Percentiles rank a stretch among this genome's conserved stretches.
phyloP scores from a whole-genome alignment of 1,140 invertebrate genomes.

The Drosophila truncata region DNA sequence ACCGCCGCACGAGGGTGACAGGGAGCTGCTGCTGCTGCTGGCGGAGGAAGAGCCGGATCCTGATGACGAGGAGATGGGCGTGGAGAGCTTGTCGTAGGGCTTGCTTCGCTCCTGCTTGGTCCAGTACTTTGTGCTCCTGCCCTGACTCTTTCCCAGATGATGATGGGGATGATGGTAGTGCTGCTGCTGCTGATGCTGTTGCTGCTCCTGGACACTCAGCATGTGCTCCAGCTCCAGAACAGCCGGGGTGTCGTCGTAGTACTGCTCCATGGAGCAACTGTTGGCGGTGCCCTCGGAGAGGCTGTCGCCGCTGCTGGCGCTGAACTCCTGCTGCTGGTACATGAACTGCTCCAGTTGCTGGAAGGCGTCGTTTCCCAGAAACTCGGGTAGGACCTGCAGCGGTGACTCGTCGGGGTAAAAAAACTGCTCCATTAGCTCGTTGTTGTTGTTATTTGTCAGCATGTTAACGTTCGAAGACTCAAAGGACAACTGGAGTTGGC shows the following conservation, averaged over 20 bases:
- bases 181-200: constrained; percentile 42
- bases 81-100: constrained; percentile 52
- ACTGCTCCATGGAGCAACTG: constrained; percentile 54
- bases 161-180: background rate
- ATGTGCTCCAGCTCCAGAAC: constrained; percentile 67
- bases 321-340: constrained; percentile 54
- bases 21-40: background rate
- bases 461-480: constrained; percentile 48
- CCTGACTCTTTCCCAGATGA: constrained; percentile 33
- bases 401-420: constrained; percentile 45
- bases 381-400: constrained; percentile 13
- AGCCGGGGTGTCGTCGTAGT: constrained; percentile 49
- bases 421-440: constrained; percentile 69
- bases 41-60: background rate
- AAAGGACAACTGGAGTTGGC: constrained; percentile 69
- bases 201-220: constrained; percentile 51
- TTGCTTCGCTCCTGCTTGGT: constrained; percentile 49
- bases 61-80: constrained; percentile 6
- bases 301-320: constrained; percentile 54
- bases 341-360: constrained; percentile 65
- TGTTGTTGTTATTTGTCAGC: constrained; percentile 77
- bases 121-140: constrained; percentile 55
- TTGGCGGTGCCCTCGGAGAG: constrained; percentile 57
- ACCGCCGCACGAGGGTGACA: constrained; percentile 9
- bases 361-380: constrained; percentile 43